These are phyloP conservation scores for Alaudala cheleensis DNA, from an alignment of 2,113 vertebrate genomes.

Conservation along the genomic window DNA sequence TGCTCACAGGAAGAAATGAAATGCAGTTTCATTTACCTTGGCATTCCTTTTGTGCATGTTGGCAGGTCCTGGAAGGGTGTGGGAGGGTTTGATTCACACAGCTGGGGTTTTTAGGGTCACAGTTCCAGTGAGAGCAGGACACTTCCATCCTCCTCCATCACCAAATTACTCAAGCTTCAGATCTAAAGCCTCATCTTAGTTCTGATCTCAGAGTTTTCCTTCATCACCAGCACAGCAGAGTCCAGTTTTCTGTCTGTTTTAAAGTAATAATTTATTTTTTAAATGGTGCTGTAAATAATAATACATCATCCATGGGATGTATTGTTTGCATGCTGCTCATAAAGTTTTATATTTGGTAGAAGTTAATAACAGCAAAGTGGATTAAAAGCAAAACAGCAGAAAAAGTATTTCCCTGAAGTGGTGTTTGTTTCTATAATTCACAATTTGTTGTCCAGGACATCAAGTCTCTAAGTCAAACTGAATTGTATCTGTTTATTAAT, in stretches of 20 bases:
- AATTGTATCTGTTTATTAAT: neutral
- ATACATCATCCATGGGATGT: neutral
- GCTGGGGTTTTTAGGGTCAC: neutral
- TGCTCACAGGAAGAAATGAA: neutral
- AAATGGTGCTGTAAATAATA: neutral
- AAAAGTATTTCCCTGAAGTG: neutral
- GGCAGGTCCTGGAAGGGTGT: neutral
- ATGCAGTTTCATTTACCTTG: neutral
- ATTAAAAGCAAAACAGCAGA: neutral
- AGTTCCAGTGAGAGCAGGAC: neutral
- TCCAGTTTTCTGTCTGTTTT: neutral
- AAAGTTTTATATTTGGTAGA: neutral
- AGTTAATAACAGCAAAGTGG: neutral
- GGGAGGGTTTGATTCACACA: neutral
- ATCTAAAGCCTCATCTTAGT: neutral
- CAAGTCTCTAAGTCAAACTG: neutral
- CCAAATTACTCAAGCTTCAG: neutral
- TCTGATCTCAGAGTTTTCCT: neutral
- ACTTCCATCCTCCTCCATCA: neutral
- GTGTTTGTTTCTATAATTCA: neutral
- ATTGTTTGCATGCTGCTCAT: neutral
- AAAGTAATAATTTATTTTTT: neutral
- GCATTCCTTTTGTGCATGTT: neutral
- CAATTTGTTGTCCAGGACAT: neutral
- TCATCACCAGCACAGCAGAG: neutral